A percentile compares a stretch with the other conserved stretches of the same genome.
phyloP scores from a whole-genome alignment of 2,888 invertebrate species.

The Temnothorax rugatulus region DNA sequence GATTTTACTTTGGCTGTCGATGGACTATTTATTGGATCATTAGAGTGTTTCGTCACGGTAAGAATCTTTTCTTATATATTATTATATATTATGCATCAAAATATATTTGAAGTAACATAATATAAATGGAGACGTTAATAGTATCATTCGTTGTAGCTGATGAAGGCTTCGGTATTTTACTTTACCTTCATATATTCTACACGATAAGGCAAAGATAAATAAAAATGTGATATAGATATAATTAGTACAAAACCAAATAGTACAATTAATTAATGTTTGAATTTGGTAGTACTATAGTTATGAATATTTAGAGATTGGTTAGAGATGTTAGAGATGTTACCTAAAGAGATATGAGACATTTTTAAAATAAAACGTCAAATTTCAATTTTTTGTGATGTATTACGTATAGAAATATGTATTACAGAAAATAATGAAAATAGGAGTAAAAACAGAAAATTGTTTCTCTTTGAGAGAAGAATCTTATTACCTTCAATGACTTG shows the following conservation, averaged over 20 bases:
- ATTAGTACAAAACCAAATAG: background rate
- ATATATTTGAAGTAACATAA: background rate
- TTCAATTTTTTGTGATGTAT: background rate
- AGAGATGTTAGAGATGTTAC: background rate
- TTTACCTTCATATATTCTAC: background rate
- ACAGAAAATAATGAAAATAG: background rate
- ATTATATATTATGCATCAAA: too few relatives aligned
- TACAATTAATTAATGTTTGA: background rate
- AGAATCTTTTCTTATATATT: background rate
- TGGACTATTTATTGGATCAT: background rate
- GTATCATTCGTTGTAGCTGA: background rate
- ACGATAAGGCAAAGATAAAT: background rate
- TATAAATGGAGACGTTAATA: background rate
- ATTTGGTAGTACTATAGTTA: background rate
- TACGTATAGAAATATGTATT: background rate
- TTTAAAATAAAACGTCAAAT: background rate
- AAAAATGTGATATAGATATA: background rate
- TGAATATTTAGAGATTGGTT: background rate
- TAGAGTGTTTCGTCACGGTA: constrained; percentile 10
- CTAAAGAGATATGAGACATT: too few relatives aligned
- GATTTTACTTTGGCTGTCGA: background rate
- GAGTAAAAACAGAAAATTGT: background rate
- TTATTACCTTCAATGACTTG: background rate
- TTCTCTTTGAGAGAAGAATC: background rate
- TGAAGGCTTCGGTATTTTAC: constrained; percentile 1